Conservation (phyloP, 92 coral and sea anemone species). For the Anthopleura xanthogrammica region DNA sequence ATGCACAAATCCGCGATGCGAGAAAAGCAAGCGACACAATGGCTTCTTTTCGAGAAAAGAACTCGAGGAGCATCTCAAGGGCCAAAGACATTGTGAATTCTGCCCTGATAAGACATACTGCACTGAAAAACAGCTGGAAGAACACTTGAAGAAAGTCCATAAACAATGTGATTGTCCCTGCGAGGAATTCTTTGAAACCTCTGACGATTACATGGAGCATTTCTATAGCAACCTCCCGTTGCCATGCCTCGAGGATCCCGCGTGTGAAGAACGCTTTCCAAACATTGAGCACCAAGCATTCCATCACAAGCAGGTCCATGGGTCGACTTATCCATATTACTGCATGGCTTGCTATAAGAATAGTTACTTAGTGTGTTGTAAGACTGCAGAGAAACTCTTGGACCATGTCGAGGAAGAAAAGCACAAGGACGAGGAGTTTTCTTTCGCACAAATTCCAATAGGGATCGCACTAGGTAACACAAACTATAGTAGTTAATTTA, state of each 20-base stretch:
- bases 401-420: constrained; percentile 77
- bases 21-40: constrained; percentile 76
- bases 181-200: constrained; percentile 62
- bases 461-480: constrained; percentile 40
- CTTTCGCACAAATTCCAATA: constrained; percentile 80
- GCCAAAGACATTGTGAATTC: constrained; percentile 63
- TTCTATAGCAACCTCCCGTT: constrained; percentile 75
- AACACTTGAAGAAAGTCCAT: constrained; percentile 66
- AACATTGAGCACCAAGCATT: constrained; percentile 83
- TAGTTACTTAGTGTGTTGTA: constrained; percentile 67
- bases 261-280: constrained; percentile 75
- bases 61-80: constrained; percentile 50
- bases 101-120: constrained; percentile 75
- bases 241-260: constrained; percentile 85
- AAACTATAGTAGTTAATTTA: no score
- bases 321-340: constrained; percentile 79
- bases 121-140: constrained; percentile 53
- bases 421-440: constrained; percentile 68
- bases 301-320: constrained; percentile 80
- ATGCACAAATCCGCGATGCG: constrained; percentile 66
- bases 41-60: constrained; percentile 79
- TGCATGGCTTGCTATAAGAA: constrained; percentile 91
- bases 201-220: constrained; percentile 68
- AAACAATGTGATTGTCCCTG: constrained; percentile 72
- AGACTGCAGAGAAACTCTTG: constrained; percentile 75